phyloP scores from a whole-genome alignment of 2,797 vertebrate genomes.

The Sebastes diploproa region DNA sequence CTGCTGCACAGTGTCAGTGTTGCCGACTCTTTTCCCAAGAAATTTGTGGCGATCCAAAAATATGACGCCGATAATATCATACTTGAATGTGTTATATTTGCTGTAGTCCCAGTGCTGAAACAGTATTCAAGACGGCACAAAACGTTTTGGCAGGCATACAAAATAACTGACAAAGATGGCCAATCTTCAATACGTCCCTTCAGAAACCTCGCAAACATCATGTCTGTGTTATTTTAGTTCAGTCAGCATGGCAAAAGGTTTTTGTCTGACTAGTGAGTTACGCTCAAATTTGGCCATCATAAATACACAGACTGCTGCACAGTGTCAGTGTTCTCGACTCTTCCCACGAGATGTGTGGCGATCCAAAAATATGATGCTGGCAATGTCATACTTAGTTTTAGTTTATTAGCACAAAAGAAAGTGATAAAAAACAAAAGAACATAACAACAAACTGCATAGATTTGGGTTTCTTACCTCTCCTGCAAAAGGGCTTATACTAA shows the following conservation, averaged over 20 bases:
- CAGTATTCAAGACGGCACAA: too few relatives aligned
- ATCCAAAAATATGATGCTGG: not conserved
- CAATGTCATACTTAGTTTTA: not conserved
- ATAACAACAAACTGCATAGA: too few relatives aligned
- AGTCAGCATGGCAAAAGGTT: not conserved
- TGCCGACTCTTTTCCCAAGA: not conserved
- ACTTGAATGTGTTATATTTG: not conserved
- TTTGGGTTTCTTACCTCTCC: too few relatives aligned
- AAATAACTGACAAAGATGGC: not conserved
- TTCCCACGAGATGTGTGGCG: not conserved
- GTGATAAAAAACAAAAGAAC: too few relatives aligned
- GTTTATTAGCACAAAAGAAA: too few relatives aligned
- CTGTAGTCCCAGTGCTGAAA: not conserved
- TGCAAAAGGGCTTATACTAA: too few relatives aligned
- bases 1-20: not conserved
- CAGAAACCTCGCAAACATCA: conserved; percentile 7
- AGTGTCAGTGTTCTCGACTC: not conserved
- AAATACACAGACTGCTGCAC: fast-evolving
- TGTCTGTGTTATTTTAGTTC: not conserved
- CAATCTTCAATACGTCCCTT: not conserved
- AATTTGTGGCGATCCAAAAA: not conserved
- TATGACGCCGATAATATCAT: not conserved
- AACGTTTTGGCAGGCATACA: not conserved
- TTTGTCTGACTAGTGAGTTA: not conserved
- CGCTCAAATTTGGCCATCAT: not conserved